phyloP scores from a whole-genome alignment of 2,797 vertebrate species.

The Potorous gilbertii region DNA sequence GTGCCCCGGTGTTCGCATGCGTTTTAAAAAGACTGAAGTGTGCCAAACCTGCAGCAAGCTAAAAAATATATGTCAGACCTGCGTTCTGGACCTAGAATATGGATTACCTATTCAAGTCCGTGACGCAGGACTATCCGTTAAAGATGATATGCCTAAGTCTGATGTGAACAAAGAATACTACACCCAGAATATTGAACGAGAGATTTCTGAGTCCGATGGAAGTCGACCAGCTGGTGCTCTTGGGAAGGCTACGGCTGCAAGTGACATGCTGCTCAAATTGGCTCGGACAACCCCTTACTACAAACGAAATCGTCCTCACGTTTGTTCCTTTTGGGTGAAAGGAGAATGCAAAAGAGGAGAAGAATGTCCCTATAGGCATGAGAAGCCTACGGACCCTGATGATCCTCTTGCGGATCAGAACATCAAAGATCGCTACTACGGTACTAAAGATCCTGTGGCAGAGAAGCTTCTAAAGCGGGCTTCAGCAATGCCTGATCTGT shows the following conservation, averaged over 20 bases:
- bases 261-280: conserved; percentile 98
- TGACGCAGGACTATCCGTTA: conserved; percentile 94
- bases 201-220: conserved; percentile 97
- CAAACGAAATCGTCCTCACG: conserved; percentile 98
- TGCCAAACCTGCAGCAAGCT: conserved; percentile 99
- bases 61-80: conserved; percentile 99
- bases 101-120: conserved; percentile 98
- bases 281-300: conserved; percentile 98
- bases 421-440: too few species aligned
- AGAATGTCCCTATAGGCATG: conserved; percentile 97
- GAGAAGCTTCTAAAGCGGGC: too few species aligned
- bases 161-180: conserved; percentile 99
- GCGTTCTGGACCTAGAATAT: conserved; percentile 96
- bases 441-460: too few species aligned
- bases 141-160: conserved; percentile 97
- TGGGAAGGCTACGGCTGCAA: conserved; percentile 95
- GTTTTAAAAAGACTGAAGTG: conserved; percentile 99
- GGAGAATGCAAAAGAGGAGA: conserved; percentile 99
- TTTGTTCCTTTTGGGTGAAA: conserved; percentile 99
- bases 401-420: too few species aligned
- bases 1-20: conserved; percentile 98
- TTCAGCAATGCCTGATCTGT: too few species aligned
- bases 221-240: conserved; percentile 93
- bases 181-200: conserved; percentile 99
- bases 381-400: not conserved